Evolutionary conservation across 2,113 vertebrate genomes (phyloP).

Genomic region (Perccottus glenii): DNA sequence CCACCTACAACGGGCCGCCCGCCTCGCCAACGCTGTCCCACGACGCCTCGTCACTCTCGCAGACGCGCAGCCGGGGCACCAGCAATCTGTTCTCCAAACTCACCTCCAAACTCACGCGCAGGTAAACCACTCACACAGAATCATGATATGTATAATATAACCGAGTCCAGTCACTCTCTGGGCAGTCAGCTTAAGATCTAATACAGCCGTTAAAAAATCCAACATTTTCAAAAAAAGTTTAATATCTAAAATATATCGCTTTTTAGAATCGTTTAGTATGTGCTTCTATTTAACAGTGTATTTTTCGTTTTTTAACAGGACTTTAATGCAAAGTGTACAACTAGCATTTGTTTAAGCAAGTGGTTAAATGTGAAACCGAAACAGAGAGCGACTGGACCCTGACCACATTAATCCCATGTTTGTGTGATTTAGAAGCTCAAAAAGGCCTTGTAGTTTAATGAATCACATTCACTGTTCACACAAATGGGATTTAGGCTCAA

Average conservation of each 20-base stretch:
- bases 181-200: neutral
- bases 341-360: constrained; percentile 14
- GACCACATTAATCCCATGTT: constrained; percentile 4
- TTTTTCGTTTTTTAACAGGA: neutral
- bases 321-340: neutral
- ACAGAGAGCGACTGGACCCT: constrained; percentile 1
- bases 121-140: constrained; percentile 74
- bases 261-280: no score
- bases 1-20: constrained; percentile 95
- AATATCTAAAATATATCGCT: no score
- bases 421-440: constrained; percentile 30
- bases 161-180: neutral
- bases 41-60: constrained; percentile 89
- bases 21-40: constrained; percentile 95
- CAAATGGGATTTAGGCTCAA: constrained; percentile 34
- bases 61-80: constrained; percentile 91
- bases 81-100: constrained; percentile 97
- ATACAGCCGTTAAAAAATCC: neutral
- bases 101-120: constrained; percentile 96
- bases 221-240: neutral
- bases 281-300: no score
- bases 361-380: neutral
- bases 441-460: constrained; percentile 23
- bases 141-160: neutral
- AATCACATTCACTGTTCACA: constrained; percentile 40